Evolutionary conservation across 2,888 invertebrate species (phyloP), one percentile per base, ranked within the genome.

Genomic region (Galerucella pusilla): DNA sequence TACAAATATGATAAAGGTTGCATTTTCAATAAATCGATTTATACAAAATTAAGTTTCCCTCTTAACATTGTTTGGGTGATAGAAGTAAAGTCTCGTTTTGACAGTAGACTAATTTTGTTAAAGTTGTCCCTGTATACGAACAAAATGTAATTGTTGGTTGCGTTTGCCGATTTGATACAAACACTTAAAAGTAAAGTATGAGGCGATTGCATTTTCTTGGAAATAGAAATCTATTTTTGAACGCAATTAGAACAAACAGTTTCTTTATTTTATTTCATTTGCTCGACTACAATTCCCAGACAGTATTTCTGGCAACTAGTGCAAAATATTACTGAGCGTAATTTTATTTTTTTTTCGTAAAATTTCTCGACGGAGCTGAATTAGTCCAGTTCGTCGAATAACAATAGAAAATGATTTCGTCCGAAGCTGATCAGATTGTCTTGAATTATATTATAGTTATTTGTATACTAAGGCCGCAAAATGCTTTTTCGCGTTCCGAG

Each of bases 261-360:
- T 76, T 76, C 73, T 73, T 76, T 76, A 76, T 76, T 76, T 76
- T 76, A 76, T 73, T 76, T 73, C 73, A 76, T 76, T 76, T 76
- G 68, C 71, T 76, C 73, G 73, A 76, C 73, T 71, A 76, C 76
- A 76, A 76, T 76, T 76, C 76, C 71, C 71, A 76, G 76, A 76
- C 76, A 73, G 76, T 70, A 64, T 70, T 76, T 73, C 76, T 76
- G 76, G 76, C 76, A 76, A 73, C 73, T 73, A 65, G 11, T 65
- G 46, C 76, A 76, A 71, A 72, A 74, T 74, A 75, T 75, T 75
- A 72, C 73, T 46, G 74, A 74, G 63, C n/a, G 64, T 60, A 45
- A 64, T 45, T 65, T 12, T 52, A n/a, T n/a, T 52, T 52, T 52
- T 57, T 78, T 77, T 77, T 76, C 70, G 68, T 75, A 74, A 77